Base-by-base conservation (phyloP, 1,140 invertebrate genomes). In the Fragariocoptes setiger region DNA sequence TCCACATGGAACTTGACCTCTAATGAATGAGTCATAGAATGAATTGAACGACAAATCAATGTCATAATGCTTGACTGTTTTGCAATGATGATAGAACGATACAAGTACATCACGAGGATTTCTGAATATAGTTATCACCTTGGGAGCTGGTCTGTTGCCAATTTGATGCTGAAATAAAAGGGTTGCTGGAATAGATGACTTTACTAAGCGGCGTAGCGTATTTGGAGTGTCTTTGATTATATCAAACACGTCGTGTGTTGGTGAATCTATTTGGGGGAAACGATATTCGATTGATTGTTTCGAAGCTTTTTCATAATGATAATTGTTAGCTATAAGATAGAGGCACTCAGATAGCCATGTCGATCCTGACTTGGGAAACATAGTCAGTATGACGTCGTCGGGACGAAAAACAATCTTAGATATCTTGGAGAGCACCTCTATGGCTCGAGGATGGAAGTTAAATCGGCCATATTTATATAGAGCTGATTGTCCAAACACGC, bases 11-110 rank as follows among this genome's bases (percentile, higher is more conserved):
- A 49, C 44, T 53, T 73, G 63, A 57, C 71, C 68, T 22, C 65
- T 63, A 42, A 71, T 56, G 51, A 79, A 82, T 51, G 69, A 71
- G 31, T 72, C 57, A 66, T 71, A 76, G 54, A 71, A 82, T 35
- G 64, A 66, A 46, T 66, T 58, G 49, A 80, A 76, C 48, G 72
- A 66, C 2, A 72, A 72, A 4, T 56, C 48, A 50, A 70, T 80
- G 19, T 69, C 69, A 8, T 51, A 46, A 4, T 52, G 45, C 4
- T 48, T 54, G 3, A 61, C 41, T 52, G 60, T 55, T 17, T 54
- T 44, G n/a, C 49, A 21, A 50, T 63, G 64, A 49, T 62, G 53
- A 46, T 56, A 63, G 40, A 57, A 62, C 0, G 62, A 64, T 4
- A 65, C 62, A 3, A 51, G 49, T 1, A 56, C 51, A 49, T 64